Conservation (phyloP, 2,888 invertebrate genomes). For the Eurytoma californica region DNA sequence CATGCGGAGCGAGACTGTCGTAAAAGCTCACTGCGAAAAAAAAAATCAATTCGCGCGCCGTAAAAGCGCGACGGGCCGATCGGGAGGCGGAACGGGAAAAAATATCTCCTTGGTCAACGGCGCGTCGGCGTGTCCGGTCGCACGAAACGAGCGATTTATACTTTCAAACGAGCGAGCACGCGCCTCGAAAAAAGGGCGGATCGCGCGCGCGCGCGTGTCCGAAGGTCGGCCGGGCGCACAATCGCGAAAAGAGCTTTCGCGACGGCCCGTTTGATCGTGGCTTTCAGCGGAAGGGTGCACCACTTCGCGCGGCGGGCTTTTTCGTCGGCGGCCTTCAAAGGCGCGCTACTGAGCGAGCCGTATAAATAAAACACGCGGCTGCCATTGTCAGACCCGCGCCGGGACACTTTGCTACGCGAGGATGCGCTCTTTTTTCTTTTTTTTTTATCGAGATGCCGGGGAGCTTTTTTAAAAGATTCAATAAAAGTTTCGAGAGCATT, state of each 20-base stretch:
- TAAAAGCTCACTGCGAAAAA: too few relatives aligned
- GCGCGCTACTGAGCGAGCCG: neutral
- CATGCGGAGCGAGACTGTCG: too few relatives aligned
- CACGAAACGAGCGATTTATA: slow-evolving; percentile 27
- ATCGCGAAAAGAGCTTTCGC: slow-evolving; percentile 2
- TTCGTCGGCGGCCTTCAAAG: neutral
- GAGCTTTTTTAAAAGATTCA: too few relatives aligned
- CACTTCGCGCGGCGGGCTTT: neutral
- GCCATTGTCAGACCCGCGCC: neutral
- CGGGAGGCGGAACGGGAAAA: neutral
- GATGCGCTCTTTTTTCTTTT: neutral
- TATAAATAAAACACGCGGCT: neutral
- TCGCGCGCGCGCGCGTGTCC: neutral
- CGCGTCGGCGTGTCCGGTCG: neutral
- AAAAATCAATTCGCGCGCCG: too few relatives aligned
- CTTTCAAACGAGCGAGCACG: slow-evolving; percentile 30
- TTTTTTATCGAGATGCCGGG: neutral
- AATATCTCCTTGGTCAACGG: neutral
- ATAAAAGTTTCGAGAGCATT: too few relatives aligned
- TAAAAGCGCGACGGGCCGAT: too few relatives aligned
- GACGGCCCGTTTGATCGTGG: slow-evolving; percentile 14
- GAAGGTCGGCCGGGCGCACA: neutral
- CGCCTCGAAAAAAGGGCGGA: slow-evolving; percentile 1
- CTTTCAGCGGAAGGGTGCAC: slow-evolving; percentile 1
- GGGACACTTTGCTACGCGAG: neutral